phyloP scores from a whole-genome alignment of 2,113 vertebrate species.

The Psilopsiagon aurifrons region DNA sequence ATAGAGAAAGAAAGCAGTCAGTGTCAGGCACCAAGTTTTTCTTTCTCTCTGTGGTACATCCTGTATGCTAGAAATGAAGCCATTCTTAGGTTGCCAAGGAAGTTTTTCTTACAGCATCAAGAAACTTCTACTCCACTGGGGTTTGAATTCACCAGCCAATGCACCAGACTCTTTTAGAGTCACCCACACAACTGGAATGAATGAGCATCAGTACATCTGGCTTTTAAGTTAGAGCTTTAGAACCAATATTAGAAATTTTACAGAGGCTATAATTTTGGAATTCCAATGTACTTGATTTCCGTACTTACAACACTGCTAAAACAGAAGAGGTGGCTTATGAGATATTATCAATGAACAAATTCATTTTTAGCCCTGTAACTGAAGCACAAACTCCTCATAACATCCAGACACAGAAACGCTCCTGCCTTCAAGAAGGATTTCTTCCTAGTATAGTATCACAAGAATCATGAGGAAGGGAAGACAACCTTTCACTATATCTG shows the following conservation, averaged over 20 bases:
- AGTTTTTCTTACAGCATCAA: neutral
- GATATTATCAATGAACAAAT: neutral
- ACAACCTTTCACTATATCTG: neutral
- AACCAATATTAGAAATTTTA: neutral
- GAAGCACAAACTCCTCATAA: neutral
- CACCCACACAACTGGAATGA: neutral
- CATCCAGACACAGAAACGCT: neutral
- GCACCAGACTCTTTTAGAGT: neutral
- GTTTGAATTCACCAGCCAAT: neutral
- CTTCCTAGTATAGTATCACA: neutral
- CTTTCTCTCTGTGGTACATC: neutral
- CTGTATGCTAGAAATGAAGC: neutral
- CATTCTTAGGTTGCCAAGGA: neutral
- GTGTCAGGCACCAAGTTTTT: neutral
- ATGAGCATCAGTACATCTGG: neutral
- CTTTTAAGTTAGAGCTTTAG: neutral
- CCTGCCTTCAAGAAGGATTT: neutral
- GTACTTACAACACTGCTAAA: neutral
- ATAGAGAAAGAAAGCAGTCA: fast-evolving
- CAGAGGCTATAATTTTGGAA: neutral
- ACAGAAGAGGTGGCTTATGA: neutral
- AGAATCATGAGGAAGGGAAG: neutral
- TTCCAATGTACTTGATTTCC: neutral
- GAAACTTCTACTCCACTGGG: neutral
- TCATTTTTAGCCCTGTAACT: neutral